Base-by-base conservation (phyloP, 2,888 invertebrate species). In the Allacma fusca region DNA sequence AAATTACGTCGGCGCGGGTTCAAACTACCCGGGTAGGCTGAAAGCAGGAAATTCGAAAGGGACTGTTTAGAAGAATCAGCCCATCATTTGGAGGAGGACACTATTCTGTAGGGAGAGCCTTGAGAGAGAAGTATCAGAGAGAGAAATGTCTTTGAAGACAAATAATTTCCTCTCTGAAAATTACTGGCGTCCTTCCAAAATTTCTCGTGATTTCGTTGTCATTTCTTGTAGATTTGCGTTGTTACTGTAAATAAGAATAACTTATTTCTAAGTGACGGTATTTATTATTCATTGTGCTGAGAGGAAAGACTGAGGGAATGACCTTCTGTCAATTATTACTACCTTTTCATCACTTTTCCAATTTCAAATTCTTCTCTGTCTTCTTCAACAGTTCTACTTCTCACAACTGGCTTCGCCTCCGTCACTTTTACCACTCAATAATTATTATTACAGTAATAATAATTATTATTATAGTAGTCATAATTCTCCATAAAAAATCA, bases 41-140 rank as follows among this genome's bases (percentile, higher is more conserved):
- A 74, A 67, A 68, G 78, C 69, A 78, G 78, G 78, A 78, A 78
- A 78, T 78, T 78, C 68, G 73, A 78, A 74, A 59, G 67, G 64
- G 16, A 12, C 21, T 24, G 26, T 65, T 23, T 34, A 34, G 34
- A 34, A 62, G 23, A 62, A 19, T 19, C 59, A 19, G 5, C 59
- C 19, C 19, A 24, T 62, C 24, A 24, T 12, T 12, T 24, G 23
- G 12, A 4, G 24, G 23, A 24, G 26, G 62, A 9, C 62, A 62
- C 62, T 26, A 24, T 23, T 7, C 9, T 13, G 4, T 19, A 62
- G 23, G 16, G 26, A 62, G 62, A 62, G 62, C 62, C 62, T 50
- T 50, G 26, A 62, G 26, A 62, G 23, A 62, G 24, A 5, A 13
- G 12, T 23, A 16, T 4, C 23, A 24, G 50, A 50, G 50, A 50